Evolutionary conservation across 2,113 vertebrate species (phyloP).

Genomic region (Neodon shergylaensis): DNA sequence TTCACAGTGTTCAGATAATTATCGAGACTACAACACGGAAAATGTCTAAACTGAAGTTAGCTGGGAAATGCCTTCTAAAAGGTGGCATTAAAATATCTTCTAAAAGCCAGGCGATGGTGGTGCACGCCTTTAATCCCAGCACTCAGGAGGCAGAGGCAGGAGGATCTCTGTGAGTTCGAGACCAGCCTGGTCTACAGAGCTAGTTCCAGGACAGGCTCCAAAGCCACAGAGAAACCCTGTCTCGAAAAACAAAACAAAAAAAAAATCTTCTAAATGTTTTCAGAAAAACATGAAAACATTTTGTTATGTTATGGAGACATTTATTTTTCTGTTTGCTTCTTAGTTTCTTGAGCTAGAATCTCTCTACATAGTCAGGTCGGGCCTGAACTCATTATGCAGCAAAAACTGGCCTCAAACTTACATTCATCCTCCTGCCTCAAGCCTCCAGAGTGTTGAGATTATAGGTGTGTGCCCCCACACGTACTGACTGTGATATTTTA

Average conservation of each 20-base stretch:
- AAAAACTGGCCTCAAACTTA: neutral
- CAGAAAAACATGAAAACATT: neutral
- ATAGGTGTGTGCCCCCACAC: neutral
- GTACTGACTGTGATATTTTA: neutral
- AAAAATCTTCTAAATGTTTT: no score
- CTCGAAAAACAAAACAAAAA: no score
- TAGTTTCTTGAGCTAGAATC: no score
- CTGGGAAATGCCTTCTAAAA: slow-evolving; percentile 24
- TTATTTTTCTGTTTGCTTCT: neutral
- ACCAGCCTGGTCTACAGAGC: no score
- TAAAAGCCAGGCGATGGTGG: no score
- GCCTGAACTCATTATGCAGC: neutral
- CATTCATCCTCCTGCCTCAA: neutral
- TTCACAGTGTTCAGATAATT: neutral
- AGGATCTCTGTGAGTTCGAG: no score
- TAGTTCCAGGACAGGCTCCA: no score
- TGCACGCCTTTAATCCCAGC: no score
- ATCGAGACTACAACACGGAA: neutral
- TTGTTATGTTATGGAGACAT: neutral
- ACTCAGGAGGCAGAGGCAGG: no score
- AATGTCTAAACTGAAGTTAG: neutral
- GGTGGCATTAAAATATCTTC: neutral
- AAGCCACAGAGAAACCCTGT: no score
- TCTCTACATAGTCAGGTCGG: neutral
- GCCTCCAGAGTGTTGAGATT: neutral